Percentiles rank a stretch among this genome's conserved stretches.
Evolutionary conservation across 92 coral and sea anemone species (phyloP).

Genomic region (Phenganax marumi): DNA sequence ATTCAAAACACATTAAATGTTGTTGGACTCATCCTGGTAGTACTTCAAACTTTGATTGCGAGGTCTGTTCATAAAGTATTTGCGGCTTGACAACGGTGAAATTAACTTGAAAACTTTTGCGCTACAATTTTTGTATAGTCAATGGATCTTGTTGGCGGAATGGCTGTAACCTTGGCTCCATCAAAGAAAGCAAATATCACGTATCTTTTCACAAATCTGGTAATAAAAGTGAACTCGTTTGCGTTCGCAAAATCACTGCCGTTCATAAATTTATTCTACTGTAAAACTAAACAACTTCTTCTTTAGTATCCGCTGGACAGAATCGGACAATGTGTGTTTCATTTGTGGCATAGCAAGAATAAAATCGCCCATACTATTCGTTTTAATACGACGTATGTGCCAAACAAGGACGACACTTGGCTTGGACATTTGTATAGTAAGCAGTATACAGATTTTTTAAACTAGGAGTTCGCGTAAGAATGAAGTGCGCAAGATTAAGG

Average conservation of each 20-base stretch:
- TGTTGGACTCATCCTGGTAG: constrained; percentile 63
- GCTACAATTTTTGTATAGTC: constrained; percentile 52
- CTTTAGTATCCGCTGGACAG: constrained; percentile 26
- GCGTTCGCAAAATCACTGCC: not conserved
- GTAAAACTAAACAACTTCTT: not conserved
- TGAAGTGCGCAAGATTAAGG: not conserved
- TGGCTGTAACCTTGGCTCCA: constrained; percentile 62
- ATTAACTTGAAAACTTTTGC: not conserved
- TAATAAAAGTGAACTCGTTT: constrained; percentile 36
- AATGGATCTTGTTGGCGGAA: constrained; percentile 92
- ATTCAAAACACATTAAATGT: constrained; percentile 65
- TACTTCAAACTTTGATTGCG: constrained; percentile 27
- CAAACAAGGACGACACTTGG: constrained; percentile 9
- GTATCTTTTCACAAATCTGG: constrained; percentile 84
- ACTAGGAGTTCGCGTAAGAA: not conserved
- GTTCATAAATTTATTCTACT: not conserved
- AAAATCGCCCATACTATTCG: constrained; percentile 24
- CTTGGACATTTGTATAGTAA: constrained; percentile 30
- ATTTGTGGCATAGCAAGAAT: constrained; percentile 4
- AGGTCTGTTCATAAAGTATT: not conserved
- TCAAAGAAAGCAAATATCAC: constrained; percentile 65
- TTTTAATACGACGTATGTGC: constrained; percentile 20
- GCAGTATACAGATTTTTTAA: not conserved
- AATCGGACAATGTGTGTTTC: constrained; percentile 21
- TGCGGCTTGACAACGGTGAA: not conserved